Conservation (phyloP, 2,113 vertebrate genomes). For the Etia nguti region DNA sequence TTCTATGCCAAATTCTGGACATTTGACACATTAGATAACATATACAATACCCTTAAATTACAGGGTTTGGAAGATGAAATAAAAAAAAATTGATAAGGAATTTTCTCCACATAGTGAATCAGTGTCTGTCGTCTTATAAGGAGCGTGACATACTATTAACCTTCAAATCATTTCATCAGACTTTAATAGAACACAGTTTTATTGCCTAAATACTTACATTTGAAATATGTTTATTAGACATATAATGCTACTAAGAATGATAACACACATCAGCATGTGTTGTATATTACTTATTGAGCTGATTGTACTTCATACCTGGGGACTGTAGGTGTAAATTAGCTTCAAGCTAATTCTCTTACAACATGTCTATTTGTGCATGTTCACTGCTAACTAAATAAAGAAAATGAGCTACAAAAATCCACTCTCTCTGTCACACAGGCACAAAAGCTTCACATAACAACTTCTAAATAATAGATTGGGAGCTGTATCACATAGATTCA, state of each 20-base stretch:
- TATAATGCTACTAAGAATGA: background rate
- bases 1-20: background rate
- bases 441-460: background rate
- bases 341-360: background rate
- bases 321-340: background rate
- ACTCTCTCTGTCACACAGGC: background rate
- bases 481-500: background rate
- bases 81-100: background rate
- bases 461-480: background rate
- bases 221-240: background rate
- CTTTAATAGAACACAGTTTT: conserved; percentile 13
- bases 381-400: background rate
- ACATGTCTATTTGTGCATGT: background rate
- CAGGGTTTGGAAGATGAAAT: background rate
- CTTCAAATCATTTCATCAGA: background rate
- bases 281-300: background rate
- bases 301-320: background rate
- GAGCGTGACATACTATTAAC: background rate
- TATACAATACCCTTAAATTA: background rate
- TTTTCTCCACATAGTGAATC: background rate
- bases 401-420: background rate
- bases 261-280: background rate
- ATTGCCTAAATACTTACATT: conserved; percentile 24
- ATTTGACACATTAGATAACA: background rate
- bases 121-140: background rate